Evolutionary conservation across 2,888 invertebrate species (phyloP).

Genomic region (Acholoe squamosa): DNA sequence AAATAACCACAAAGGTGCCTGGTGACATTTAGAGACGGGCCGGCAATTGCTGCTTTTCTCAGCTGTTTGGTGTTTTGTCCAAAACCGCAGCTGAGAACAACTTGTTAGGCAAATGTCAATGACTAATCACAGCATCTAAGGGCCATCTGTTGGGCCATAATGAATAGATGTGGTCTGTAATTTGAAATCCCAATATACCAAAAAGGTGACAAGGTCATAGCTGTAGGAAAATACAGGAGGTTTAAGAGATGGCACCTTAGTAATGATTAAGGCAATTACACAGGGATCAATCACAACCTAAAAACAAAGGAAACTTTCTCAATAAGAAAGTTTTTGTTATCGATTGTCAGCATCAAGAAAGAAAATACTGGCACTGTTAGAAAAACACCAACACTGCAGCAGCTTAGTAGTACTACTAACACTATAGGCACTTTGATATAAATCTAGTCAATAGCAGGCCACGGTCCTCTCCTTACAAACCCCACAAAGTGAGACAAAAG

Average conservation of each 20-base stretch:
- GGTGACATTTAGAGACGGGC: too few species aligned
- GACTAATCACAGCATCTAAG: background rate
- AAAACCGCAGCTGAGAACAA: background rate
- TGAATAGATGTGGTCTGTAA: background rate
- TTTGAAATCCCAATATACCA: background rate
- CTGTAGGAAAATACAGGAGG: background rate
- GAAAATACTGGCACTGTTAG: background rate
- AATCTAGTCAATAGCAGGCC: too few species aligned
- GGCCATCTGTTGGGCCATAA: background rate
- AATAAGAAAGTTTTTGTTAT: background rate
- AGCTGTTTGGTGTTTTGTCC: background rate
- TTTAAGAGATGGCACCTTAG: background rate
- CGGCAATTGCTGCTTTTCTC: too few species aligned
- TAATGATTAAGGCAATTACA: background rate
- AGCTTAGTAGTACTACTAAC: background rate
- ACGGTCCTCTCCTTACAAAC: too few species aligned
- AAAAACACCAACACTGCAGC: background rate
- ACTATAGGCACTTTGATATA: too few species aligned
- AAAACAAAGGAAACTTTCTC: background rate
- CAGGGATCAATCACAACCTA: background rate
- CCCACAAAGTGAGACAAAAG: too few species aligned
- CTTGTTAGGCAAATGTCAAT: conserved; percentile 16
- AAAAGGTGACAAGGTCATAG: background rate
- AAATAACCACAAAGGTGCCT: too few species aligned
- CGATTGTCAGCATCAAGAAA: background rate